Evolutionary conservation across 2,113 vertebrate species (phyloP).

Genomic region (Octodon degus): DNA sequence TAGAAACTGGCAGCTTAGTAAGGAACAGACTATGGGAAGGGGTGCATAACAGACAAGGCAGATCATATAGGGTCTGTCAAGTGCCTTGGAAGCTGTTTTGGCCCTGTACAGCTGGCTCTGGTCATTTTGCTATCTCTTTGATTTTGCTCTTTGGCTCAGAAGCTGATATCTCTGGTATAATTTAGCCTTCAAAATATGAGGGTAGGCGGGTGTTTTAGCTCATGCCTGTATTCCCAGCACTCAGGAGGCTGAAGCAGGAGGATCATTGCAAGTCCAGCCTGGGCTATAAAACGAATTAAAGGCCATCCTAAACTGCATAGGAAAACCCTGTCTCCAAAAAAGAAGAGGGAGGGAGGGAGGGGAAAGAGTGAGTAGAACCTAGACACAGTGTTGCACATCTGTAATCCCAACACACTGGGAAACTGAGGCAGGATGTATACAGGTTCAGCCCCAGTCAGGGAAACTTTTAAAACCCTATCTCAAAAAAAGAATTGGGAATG

Average conservation of each 20-base stretch:
- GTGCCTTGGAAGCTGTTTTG: not conserved
- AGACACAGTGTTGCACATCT: not conserved
- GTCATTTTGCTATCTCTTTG: constrained; percentile 1
- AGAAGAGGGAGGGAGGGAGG: not conserved
- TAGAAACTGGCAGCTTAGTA: constrained; percentile 32
- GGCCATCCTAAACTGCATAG: not conserved
- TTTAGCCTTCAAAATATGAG: not conserved
- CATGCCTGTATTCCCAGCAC: not conserved
- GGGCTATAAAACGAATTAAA: not conserved
- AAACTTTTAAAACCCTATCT: not conserved
- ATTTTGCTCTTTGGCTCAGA: constrained; percentile 51
- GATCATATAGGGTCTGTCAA: not conserved
- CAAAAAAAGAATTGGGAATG: not conserved
- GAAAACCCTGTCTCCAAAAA: not conserved
- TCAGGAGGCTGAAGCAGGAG: not conserved
- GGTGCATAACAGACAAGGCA: not conserved
- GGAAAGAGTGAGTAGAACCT: not conserved
- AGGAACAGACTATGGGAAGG: not conserved
- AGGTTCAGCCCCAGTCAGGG: not conserved
- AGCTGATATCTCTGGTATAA: not conserved
- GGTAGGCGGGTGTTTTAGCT: not conserved
- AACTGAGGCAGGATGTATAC: not conserved
- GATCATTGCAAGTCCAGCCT: not conserved
- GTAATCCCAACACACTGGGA: not conserved
- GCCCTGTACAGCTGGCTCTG: not conserved